Percentiles rank a stretch among this genome's conserved stretches.
These are phyloP conservation scores for Fragum sueziense DNA, from an alignment of 2,888 invertebrate genomes.

Conservation along the genomic window DNA sequence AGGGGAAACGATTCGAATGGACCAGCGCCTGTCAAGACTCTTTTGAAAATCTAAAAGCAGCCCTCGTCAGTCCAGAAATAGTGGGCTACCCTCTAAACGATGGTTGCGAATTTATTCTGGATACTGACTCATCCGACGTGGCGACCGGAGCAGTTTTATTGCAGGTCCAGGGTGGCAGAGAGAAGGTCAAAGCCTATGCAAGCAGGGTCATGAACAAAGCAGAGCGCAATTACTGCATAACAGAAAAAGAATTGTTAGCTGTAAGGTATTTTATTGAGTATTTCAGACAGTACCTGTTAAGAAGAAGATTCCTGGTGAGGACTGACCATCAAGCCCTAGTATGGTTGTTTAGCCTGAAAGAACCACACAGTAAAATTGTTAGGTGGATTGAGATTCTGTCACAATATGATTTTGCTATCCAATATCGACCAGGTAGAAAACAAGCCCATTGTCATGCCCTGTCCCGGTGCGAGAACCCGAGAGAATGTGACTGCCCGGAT, in stretches of 20 bases:
- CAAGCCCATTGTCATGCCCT: constrained; percentile 28
- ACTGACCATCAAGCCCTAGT: constrained; percentile 27
- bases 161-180: constrained; percentile 47
- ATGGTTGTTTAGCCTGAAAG: constrained; percentile 24
- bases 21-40: not conserved
- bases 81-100: constrained; percentile 45
- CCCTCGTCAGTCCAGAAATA: constrained; percentile 38
- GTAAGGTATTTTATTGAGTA: constrained; percentile 24
- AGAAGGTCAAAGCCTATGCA: constrained; percentile 47
- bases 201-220: constrained; percentile 50
- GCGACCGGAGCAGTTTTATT: constrained; percentile 49
- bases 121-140: constrained; percentile 53
- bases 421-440: constrained; percentile 28
- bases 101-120: constrained; percentile 44
- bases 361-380: constrained; percentile 27
- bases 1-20: constrained; percentile 17
- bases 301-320: constrained; percentile 22
- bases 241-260: constrained; percentile 30
- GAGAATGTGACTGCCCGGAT: constrained; percentile 18
- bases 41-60: constrained; percentile 35
- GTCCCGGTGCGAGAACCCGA: constrained; percentile 28
- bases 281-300: constrained; percentile 31
- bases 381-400: constrained; percentile 29
- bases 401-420: constrained; percentile 25
- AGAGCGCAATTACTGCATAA: constrained; percentile 26